Evolutionary conservation across 1,140 invertebrate species (phyloP).

Genomic region (Brachionus angularis): DNA sequence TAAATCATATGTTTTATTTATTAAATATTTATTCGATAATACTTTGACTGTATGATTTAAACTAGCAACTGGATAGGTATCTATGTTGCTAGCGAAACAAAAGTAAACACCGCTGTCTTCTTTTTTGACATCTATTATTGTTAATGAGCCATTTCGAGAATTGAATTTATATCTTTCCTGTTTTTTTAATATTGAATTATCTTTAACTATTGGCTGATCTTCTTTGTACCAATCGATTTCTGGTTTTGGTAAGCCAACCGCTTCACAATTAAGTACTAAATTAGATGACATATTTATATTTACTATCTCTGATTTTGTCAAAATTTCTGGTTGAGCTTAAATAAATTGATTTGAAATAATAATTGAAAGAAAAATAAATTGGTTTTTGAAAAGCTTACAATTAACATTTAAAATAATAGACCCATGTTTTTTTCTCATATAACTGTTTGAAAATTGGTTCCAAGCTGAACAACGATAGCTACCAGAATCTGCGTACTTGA

Average conservation of each 20-base stretch:
- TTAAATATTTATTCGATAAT: not conserved
- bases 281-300: not conserved
- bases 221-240: not conserved
- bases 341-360: not conserved
- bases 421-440: constrained; percentile 30
- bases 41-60: constrained; percentile 35
- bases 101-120: not conserved
- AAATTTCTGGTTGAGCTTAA: constrained; percentile 1
- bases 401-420: not conserved
- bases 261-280: not conserved
- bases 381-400: not conserved
- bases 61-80: not conserved
- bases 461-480: constrained; percentile 19
- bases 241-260: not conserved
- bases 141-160: not conserved
- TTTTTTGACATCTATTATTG: not conserved
- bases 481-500: not conserved
- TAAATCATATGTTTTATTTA: not conserved
- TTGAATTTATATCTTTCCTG: not conserved
- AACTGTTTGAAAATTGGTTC: constrained; percentile 27
- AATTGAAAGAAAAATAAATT: too few relatives aligned
- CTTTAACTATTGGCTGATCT: not conserved
- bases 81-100: not conserved
- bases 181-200: not conserved
- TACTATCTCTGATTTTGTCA: not conserved